These are phyloP conservation scores for Atractosteus spatula DNA, from an alignment of 2,113 vertebrate species.

Conservation along the genomic window DNA sequence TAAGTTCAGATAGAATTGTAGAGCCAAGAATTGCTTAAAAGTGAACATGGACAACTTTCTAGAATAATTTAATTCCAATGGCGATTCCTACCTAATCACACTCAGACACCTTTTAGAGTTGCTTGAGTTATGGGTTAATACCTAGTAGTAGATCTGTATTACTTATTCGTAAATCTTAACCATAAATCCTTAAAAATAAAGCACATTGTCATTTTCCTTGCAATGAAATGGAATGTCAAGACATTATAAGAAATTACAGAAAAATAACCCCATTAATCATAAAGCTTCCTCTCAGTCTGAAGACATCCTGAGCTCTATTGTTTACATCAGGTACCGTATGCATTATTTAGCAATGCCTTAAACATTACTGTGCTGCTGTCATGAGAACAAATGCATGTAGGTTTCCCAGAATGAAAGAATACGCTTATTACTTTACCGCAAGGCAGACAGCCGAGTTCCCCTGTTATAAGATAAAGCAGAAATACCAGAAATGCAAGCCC, in stretches of 20 bases:
- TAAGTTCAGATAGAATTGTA: not conserved
- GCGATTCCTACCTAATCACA: no score
- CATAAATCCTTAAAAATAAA: conserved; percentile 28
- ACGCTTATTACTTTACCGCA: conserved; percentile 8
- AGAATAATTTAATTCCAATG: no score
- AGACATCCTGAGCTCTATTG: conserved; percentile 30
- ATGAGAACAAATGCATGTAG: conserved; percentile 16
- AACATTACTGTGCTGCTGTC: conserved; percentile 26
- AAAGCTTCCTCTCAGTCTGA: conserved; percentile 2
- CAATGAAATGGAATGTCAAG: conserved; percentile 26
- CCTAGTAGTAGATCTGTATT: not conserved
- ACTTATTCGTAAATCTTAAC: conserved; percentile 15
- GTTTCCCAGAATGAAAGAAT: not conserved
- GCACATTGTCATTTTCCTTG: conserved; percentile 18
- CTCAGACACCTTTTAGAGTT: no score
- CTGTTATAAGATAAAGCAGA: conserved; percentile 3
- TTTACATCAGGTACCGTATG: conserved; percentile 31
- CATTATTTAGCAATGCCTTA: conserved; percentile 39
- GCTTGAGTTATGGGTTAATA: conserved; percentile 22
- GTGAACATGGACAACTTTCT: not conserved
- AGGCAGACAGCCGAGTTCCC: not conserved
- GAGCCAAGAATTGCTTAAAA: not conserved
- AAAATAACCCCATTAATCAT: conserved; percentile 37
- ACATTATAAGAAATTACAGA: conserved; percentile 32
- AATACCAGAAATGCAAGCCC: no score